phyloP scores from a whole-genome alignment of 2,888 invertebrate species.

The Lapara coniferarum region DNA sequence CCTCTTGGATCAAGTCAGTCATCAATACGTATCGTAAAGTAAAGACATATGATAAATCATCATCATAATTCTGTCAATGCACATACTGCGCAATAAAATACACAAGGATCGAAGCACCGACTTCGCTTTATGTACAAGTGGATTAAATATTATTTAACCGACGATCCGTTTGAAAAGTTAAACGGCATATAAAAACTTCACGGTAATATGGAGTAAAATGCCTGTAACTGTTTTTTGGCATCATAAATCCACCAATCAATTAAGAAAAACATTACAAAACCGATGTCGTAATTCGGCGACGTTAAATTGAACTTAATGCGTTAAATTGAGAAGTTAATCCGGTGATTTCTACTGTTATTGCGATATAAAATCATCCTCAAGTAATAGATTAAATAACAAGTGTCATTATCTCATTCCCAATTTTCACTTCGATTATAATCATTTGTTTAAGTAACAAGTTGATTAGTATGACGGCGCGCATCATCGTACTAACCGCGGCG shows the following conservation, averaged over 20 bases:
- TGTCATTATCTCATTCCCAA: neutral
- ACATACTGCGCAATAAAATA: slow-evolving; percentile 43
- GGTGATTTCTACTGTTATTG: slow-evolving; percentile 27
- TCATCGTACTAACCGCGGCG: no score
- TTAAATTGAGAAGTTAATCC: slow-evolving; percentile 42
- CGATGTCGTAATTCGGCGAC: slow-evolving; percentile 38
- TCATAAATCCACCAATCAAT: neutral
- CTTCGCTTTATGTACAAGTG: neutral
- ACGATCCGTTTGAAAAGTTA: neutral
- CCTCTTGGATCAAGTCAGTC: slow-evolving; percentile 52
- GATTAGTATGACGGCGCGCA: neutral
- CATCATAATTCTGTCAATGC: slow-evolving; percentile 46
- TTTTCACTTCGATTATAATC: neutral
- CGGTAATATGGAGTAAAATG: neutral
- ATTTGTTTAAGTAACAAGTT: neutral
- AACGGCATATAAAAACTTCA: neutral
- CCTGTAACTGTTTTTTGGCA: no score
- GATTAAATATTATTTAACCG: neutral
- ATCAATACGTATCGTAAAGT: slow-evolving; percentile 61
- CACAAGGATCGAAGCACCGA: neutral
- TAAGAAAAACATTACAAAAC: slow-evolving; percentile 25
- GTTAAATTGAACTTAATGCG: slow-evolving; percentile 43
- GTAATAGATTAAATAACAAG: slow-evolving; percentile 13
- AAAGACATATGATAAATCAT: slow-evolving; percentile 53
- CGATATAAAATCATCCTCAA: slow-evolving; percentile 7